Conservation (phyloP, 1,140 invertebrate genomes). For the Pseudobourletiella spinata region DNA sequence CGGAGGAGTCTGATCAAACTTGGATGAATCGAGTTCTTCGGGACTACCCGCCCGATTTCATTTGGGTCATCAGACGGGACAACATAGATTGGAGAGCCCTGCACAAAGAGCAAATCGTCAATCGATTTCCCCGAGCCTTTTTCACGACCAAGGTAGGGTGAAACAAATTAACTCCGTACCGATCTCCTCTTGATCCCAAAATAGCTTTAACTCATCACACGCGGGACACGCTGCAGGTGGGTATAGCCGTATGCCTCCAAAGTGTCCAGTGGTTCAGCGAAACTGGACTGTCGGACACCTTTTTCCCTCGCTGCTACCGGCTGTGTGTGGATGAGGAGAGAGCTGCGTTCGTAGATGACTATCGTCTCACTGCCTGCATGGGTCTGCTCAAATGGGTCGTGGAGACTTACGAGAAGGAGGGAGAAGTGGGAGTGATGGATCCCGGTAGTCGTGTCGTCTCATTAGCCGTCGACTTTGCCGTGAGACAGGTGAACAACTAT, state of each 20-base stretch:
- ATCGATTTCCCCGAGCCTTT: constrained; percentile 66
- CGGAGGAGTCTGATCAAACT: not conserved
- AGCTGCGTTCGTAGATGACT: constrained; percentile 84
- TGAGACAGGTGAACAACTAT: constrained; percentile 53
- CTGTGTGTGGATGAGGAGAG: constrained; percentile 76
- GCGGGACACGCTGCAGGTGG: too few relatives aligned
- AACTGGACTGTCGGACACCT: constrained; percentile 63
- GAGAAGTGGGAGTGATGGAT: constrained; percentile 34
- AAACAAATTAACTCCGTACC: constrained; percentile 24
- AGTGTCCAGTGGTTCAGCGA: constrained; percentile 85
- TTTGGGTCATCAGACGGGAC: constrained; percentile 79
- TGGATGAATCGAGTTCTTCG: constrained; percentile 43
- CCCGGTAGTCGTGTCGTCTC: constrained; percentile 37
- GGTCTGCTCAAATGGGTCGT: constrained; percentile 67
- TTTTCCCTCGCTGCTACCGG: constrained; percentile 81
- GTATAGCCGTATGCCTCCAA: constrained; percentile 67
- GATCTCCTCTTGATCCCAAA: too few relatives aligned
- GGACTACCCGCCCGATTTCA: constrained; percentile 60
- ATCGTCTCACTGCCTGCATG: constrained; percentile 75
- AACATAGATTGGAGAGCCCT: constrained; percentile 58
- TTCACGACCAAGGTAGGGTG: constrained; percentile 90
- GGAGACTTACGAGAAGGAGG: constrained; percentile 46
- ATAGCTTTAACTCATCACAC: too few relatives aligned
- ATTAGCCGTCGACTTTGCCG: constrained; percentile 27
- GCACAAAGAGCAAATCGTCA: constrained; percentile 57